These are phyloP conservation scores for Alouatta palliata DNA, from an alignment of 2,113 vertebrate species.

Conservation along the genomic window DNA sequence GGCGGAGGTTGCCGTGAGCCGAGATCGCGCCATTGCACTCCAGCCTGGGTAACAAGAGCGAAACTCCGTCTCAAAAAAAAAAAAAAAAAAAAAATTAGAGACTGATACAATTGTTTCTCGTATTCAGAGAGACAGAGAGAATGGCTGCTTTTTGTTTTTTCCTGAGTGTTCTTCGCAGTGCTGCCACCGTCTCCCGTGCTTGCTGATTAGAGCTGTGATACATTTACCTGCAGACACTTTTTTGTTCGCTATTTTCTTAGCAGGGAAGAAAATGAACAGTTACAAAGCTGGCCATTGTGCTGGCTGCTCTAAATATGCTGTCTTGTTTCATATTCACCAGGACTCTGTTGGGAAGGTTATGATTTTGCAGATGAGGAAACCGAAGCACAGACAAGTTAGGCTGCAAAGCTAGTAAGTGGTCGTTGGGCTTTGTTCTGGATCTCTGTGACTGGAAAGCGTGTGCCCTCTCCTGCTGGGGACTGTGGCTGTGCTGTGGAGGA, in stretches of 20 bases:
- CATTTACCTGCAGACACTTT: neutral
- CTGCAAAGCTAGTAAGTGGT: neutral
- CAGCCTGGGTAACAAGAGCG: too few species aligned
- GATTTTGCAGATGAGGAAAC: neutral
- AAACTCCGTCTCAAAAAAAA: too few species aligned
- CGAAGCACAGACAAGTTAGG: neutral
- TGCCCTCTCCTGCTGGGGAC: neutral
- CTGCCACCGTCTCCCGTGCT: neutral
- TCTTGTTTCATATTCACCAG: neutral
- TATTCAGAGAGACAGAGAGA: neutral
- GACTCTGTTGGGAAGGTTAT: neutral
- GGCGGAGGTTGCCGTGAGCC: too few species aligned
- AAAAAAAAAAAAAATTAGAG: neutral
- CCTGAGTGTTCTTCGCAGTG: fast-evolving
- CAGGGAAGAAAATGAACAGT: neutral
- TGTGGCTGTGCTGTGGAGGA: neutral
- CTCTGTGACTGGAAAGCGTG: neutral
- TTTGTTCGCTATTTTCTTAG: neutral
- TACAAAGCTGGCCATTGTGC: neutral
- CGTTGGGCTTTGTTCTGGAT: neutral
- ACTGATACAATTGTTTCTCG: neutral
- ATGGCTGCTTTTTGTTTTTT: neutral
- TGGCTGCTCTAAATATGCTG: neutral
- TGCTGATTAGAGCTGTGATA: neutral
- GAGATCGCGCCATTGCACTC: too few species aligned